Conservation (phyloP, 2,888 invertebrate genomes). For the Didymodactylos carnosus region DNA sequence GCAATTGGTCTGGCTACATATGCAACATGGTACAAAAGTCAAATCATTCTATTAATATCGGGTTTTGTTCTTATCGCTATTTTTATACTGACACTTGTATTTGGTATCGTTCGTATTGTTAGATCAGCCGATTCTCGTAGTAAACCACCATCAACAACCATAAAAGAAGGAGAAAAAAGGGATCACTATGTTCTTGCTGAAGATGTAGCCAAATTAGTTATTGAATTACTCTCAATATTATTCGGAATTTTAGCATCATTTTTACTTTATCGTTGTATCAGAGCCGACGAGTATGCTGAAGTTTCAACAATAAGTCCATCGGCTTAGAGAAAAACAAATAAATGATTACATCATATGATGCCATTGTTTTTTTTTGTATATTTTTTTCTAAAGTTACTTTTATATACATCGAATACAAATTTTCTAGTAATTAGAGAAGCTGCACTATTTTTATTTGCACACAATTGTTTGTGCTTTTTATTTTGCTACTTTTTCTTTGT, state of each 20-base stretch:
- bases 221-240: neutral
- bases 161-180: neutral
- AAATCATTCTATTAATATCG: neutral
- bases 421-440: no score
- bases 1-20: neutral
- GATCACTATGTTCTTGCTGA: neutral
- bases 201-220: neutral
- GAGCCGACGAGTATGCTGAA: neutral
- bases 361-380: no score
- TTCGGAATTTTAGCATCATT: neutral
- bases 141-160: neutral
- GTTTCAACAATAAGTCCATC: no score
- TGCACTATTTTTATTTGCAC: no score
- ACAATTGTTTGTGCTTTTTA: no score
- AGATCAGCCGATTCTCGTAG: neutral
- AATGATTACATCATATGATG: no score
- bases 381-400: no score
- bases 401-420: no score
- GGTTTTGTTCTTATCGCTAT: neutral
- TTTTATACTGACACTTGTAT: neutral
- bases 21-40: neutral
- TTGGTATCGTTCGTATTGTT: neutral
- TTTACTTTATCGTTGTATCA: neutral
- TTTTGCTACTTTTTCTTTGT: no score
- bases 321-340: no score